phyloP scores from a whole-genome alignment of 2,888 invertebrate genomes.

The Cremastinae sp. region DNA sequence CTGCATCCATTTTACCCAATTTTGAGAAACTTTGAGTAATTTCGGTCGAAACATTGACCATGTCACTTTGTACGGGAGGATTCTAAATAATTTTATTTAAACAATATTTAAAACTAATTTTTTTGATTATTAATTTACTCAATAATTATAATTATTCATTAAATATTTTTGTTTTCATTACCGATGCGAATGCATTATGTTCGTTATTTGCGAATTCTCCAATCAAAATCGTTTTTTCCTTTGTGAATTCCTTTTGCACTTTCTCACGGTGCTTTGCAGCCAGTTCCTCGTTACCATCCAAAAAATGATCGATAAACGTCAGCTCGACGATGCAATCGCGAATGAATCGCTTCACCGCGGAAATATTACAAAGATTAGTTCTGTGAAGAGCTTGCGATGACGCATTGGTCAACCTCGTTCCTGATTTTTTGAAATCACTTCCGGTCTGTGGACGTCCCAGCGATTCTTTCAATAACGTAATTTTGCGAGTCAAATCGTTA shows the following conservation, averaged over 20 bases:
- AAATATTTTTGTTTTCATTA: no score
- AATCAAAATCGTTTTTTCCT: conserved; percentile 25
- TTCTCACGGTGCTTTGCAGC: conserved; percentile 47
- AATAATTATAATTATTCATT: no score
- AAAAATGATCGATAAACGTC: conserved; percentile 49
- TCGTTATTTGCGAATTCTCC: conserved; percentile 14
- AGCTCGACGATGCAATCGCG: conserved; percentile 55
- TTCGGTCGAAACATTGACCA: no score
- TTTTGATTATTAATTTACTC: no score
- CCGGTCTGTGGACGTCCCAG: conserved; percentile 19
- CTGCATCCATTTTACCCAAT: no score
- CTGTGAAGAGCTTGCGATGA: conserved; percentile 46
- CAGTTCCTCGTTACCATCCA: conserved; percentile 49
- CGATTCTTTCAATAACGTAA: conserved; percentile 46
- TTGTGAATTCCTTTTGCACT: conserved; percentile 30
- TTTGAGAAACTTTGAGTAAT: no score
- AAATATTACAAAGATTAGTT: conserved; percentile 27
- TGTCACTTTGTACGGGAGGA: no score
- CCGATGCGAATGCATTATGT: background rate
- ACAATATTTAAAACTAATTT: no score
- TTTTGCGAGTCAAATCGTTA: conserved; percentile 54
- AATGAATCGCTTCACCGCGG: conserved; percentile 39
- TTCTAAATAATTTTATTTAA: no score
- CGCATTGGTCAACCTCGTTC: conserved; percentile 25
- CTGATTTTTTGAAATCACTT: conserved; percentile 31